Conservation (phyloP, 2,113 vertebrate genomes). For the Phaetusa simplex region DNA sequence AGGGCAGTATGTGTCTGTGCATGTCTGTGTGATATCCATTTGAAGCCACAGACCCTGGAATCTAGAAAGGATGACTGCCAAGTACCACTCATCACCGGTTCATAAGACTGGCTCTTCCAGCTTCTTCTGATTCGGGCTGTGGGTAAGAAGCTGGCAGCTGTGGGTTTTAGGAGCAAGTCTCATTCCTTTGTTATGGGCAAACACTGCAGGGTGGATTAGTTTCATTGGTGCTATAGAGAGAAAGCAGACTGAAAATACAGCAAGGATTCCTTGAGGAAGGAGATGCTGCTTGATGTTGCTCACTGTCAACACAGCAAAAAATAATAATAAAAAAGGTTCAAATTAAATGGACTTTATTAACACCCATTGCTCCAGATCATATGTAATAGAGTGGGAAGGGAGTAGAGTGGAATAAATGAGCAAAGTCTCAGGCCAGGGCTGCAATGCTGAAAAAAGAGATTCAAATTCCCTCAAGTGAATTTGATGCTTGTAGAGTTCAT, state of each 20-base stretch:
- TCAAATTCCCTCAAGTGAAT: background rate
- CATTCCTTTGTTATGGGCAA: background rate
- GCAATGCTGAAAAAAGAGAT: background rate
- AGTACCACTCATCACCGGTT: background rate
- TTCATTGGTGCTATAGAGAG: background rate
- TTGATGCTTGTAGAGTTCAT: background rate
- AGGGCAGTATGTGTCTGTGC: background rate
- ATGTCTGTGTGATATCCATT: background rate
- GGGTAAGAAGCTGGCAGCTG: background rate
- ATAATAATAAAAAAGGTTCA: background rate
- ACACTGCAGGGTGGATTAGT: background rate
- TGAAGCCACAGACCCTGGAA: background rate
- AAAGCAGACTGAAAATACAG: background rate
- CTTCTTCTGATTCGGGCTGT: background rate
- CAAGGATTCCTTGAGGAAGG: background rate
- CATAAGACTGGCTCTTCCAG: background rate
- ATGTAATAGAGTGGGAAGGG: background rate
- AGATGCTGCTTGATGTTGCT: background rate
- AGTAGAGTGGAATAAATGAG: background rate
- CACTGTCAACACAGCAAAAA: background rate
- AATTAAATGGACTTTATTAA: background rate
- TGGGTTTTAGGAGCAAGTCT: background rate
- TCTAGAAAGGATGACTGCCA: background rate
- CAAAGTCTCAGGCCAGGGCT: background rate
- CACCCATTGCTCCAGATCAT: fast-evolving